These are phyloP conservation scores for Graptemys geographica DNA, from an alignment of 2,797 vertebrate species.

Conservation along the genomic window DNA sequence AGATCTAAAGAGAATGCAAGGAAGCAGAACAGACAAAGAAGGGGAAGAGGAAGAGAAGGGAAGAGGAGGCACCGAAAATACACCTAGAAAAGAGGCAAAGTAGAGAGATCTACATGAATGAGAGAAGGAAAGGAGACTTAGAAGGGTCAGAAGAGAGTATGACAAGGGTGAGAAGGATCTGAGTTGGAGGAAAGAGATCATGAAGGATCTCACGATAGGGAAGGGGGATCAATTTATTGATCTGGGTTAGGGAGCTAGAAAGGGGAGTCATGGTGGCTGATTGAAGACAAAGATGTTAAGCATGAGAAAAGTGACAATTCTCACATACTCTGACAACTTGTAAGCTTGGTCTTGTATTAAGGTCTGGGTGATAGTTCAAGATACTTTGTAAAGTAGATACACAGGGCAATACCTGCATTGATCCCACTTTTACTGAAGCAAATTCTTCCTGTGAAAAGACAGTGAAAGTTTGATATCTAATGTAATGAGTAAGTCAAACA, in stretches of 20 bases:
- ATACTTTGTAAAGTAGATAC: no score
- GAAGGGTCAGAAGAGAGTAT: neutral
- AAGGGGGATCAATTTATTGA: no score
- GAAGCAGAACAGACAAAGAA: neutral
- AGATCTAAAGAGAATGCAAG: neutral
- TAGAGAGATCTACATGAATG: neutral
- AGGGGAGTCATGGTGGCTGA: no score
- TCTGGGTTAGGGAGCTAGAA: no score
- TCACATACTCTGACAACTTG: no score
- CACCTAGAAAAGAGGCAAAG: neutral
- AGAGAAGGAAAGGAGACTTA: neutral
- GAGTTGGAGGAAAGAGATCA: no score
- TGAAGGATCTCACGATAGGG: no score
- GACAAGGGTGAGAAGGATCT: no score
- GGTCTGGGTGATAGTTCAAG: no score
- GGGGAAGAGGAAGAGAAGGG: neutral
- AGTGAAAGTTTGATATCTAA: neutral
- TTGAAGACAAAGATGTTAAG: no score
- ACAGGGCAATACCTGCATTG: neutral
- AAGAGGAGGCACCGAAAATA: neutral
- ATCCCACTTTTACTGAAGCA: neutral
- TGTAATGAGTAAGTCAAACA: neutral
- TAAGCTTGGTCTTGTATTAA: no score
- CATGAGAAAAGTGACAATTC: no score
- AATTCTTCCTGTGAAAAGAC: neutral